Base-by-base conservation (phyloP, 2,797 vertebrate species). In the Melanotaenia boesemani region DNA sequence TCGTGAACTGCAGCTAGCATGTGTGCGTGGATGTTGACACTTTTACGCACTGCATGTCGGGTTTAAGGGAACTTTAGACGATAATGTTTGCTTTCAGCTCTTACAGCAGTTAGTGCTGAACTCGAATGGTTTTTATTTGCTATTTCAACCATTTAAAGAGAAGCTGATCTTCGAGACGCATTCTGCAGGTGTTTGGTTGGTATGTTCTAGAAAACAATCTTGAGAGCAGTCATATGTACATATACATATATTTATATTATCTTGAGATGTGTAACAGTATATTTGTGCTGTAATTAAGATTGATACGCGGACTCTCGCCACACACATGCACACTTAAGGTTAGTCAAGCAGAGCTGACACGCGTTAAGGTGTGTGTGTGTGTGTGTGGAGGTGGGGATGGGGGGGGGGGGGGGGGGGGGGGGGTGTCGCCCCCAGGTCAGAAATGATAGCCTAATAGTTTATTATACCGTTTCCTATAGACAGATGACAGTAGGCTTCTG, bases 401-500 rank as follows among this genome's bases (percentile, higher is more conserved):
- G 34, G 82, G 68, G 59, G 82, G 68, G 59, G n/a, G 3, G 32
- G 32, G 32, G 3, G 61, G 36, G 41, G 63, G 70, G 71, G 26
- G 82, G 68, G 59, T 79, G 68, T 83, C 67, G 64, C 80, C 89
- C 80, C 73, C 67, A 70, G 83, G 77, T 85, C 68, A 89, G 66
- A 83, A 81, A 83, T 67, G 63, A 70, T 70, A 79, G 69, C 70
- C 76, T 85, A 72, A 91, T 87, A 81, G 74, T 81, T 89, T 80
- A 81, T 85, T 83, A 86, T 75, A 63, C 24, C 52, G 65, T 74
- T 84, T 84, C 67, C 20, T 83, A 80, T 75, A 74, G 82, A 82
- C 83, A 81, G 79, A 87, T 85, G 88, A 82, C 87, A 87, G 84
- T 69, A 58, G 77, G 75, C 77, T 79, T 56, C 76, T 87, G 85